Evolutionary conservation across 2,113 vertebrate genomes (phyloP), one percentile per base, ranked within the genome.

Genomic region (Phalacrocorax pelagicus): DNA sequence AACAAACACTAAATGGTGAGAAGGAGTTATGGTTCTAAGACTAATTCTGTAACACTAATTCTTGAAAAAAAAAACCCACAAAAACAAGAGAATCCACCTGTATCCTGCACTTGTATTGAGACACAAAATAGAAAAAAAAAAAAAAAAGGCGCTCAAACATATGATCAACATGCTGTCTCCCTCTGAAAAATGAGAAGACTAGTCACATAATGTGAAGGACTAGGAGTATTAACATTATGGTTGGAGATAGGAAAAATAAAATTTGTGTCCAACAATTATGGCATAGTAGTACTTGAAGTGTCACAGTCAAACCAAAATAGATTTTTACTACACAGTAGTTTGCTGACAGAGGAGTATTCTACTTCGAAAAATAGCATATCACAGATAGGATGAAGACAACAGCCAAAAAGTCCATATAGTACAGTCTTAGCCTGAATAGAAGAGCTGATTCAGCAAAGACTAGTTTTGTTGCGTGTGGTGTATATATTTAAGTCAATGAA

Each of bases 121-220:
- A 57, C 9, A 66, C 17, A 86, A 88, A 34, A 22, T 16, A 65
- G 44, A 9, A 19, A 44, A 42, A 66, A 49, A 61, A 9, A 19
- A 44, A 42, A 15, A 57, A 63, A 46, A 26, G 9, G 20, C 3
- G 2, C 15, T 59, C 18, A 44, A 36, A 66, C 18, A 55, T 8
- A n/a, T 13, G 30, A 79, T 19, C 23, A 62, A 27, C 6, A n/a
- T 15, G 15, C 7, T 58, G 26, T 17, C 23, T 63, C 13, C 38
- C 17, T 21, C 11, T 52, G 36, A 90, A 86, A 81, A 78, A 47
- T 20, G 18, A 78, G 27, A 69, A 24, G 16, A 36, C 15, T 77
- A 44, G 30, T 23, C 49, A 65, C 12, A 51, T 55, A 59, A 67
- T 0, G 0, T 10, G 6, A 79, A 87, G 18, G 61, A 63, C 15